Base-by-base conservation (phyloP, 2,113 vertebrate genomes). In the Myotis lucifugus region DNA sequence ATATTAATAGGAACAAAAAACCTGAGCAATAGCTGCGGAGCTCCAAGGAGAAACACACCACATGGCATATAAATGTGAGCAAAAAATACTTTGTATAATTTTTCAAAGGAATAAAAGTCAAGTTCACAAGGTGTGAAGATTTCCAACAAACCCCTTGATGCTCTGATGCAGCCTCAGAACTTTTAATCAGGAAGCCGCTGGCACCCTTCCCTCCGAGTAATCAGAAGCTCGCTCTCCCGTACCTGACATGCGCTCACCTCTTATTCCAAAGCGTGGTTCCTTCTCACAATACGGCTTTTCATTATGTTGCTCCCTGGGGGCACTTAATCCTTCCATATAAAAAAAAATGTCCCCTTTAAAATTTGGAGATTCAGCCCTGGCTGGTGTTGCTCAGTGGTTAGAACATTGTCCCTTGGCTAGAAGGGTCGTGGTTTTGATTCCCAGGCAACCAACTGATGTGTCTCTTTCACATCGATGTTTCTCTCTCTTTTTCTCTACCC, bases 41-140 rank as follows among this genome's bases (percentile, higher is more conserved):
- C 61, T 79, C 85, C 77, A 67, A 88, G 34, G 72, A 96, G 93
- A 91, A 97, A 96, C 32, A 42, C 3, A 52, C 40, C 78, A 56
- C 76, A 40, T 52, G 27, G 92, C 88, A 95, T 90, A 92, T 61
- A 88, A 96, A 97, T 95, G 90, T 59, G 69, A 78, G 81, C 77
- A 94, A 94, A 96, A 94, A 84, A 95, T 78, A 97, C 91, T 96
- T 76, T 88, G 64, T 78, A 92, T n/a, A 23, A 85, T 89, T 96
- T 96, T 96, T 97, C 97, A 96, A 97, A 97, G 95, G 87, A 92
- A 96, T 91, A 78, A 77, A 97, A 96, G 93, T 97, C 96, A 93
- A 96, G 88, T 93, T 96, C 94, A 93, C 95, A 91, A 94, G 95
- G 94, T 95, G 96, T 25, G 32, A 97, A 61, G 93, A 97, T 94